These are phyloP conservation scores for Timandra comae DNA, from an alignment of 2,888 invertebrate species.

Conservation along the genomic window DNA sequence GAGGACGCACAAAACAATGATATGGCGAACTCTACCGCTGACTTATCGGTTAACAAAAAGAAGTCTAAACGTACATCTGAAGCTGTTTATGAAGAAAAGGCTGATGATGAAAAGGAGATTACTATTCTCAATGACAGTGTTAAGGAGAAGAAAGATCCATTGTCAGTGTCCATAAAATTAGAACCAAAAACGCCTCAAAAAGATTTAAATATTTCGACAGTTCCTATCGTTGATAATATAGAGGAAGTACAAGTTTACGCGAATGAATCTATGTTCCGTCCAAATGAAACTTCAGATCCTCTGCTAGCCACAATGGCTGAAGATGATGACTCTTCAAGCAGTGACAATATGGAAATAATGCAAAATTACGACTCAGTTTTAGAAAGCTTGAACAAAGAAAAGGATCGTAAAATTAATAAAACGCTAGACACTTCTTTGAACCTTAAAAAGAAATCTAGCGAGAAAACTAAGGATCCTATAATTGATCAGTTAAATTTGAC, in stretches of 20 bases:
- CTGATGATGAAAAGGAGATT: constrained; percentile 53
- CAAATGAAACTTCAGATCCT: constrained; percentile 46
- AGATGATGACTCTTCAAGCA: constrained; percentile 36
- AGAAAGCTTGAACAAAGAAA: constrained; percentile 33
- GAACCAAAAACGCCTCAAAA: constrained; percentile 55
- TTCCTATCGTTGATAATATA: constrained; percentile 40
- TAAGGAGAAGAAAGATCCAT: constrained; percentile 41
- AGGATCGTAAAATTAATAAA: constrained; percentile 23
- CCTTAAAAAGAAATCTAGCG: constrained; percentile 39
- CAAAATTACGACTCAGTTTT: constrained; percentile 57
- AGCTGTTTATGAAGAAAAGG: constrained; percentile 33
- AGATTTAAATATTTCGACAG: constrained; percentile 36
- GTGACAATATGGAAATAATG: constrained; percentile 55
- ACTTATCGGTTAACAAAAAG: constrained; percentile 24
- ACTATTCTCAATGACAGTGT: constrained; percentile 33
- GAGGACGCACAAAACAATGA: background rate
- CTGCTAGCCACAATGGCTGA: constrained; percentile 34
- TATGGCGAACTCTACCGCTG: too few species aligned
- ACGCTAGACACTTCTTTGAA: constrained; percentile 46
- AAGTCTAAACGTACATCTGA: constrained; percentile 33
- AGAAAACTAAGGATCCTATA: constrained; percentile 36
- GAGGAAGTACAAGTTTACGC: constrained; percentile 42
- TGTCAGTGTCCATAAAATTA: constrained; percentile 38
- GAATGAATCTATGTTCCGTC: constrained; percentile 35
- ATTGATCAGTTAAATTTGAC: constrained; percentile 60